Base-by-base conservation (phyloP, 2,113 vertebrate species). In the Ondatra zibethicus region DNA sequence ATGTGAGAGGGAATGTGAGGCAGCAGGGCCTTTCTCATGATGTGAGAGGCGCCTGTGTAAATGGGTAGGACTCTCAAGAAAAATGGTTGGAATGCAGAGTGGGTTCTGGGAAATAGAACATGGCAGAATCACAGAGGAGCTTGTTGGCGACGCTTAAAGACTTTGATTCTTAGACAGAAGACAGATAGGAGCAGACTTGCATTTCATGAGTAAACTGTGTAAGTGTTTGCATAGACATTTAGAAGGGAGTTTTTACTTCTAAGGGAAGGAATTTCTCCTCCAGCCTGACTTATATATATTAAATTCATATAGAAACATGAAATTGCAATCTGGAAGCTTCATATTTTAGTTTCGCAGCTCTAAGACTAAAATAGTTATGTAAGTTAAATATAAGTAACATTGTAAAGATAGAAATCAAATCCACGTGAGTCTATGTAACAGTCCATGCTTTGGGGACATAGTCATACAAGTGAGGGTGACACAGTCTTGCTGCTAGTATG, bases 371-470 rank as follows among this genome's bases (percentile, higher is more conserved):
- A 50, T 63, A 72, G 70, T 33, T 77, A 23, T 92, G 36, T 45
- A 77, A 82, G 17, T 87, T 70, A 89, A 93, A 63, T 50, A 76
- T 68, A 88, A 73, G 25, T 93, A 92, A 68, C 52, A 63, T 61
- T 68, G 72, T 65, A 75, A 80, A 80, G 55, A n/a, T 42, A 85
- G 58, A 90, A 73, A 65, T 81, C 5, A 80, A 45, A n/a, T 55
- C 33, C 72, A 3, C 61, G 21, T 63, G 89, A 42, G 70, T 91
- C 80, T 58, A 42, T 85, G 72, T 61, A 66, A 36, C 31, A 42
- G n/a, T 7, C 42, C 13, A 4, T 50, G 33, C 63, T 65, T 70
- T 73, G 52, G 68, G 25, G 47, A 73, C 50, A 8, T 33, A 52
- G 72, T 55, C n/a, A 16, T 13, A 5, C 19, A 31, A 75, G 16